Evolutionary conservation across 2,113 vertebrate species (phyloP), one percentile per base, ranked within the genome.

Genomic region (Scomber japonicus): DNA sequence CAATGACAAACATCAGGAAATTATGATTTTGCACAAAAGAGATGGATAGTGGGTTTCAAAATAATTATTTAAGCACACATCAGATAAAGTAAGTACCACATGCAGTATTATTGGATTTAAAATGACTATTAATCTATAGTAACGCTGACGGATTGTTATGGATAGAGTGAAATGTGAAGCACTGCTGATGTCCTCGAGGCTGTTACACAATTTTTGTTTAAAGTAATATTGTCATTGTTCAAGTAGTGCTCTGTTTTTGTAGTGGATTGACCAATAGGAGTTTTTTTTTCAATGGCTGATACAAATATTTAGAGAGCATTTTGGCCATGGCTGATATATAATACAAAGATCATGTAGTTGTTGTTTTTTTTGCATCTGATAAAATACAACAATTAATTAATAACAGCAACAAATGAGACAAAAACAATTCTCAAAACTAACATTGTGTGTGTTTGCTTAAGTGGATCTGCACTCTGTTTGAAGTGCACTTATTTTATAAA

Each of bases 1-100:
- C 64, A 75, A 67, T 73, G 63, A 86, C 70, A 75, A 87, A 60
- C 75, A 68, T 80, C 80, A 84, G 81, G 84, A 85, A 84, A 88
- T 82, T 77, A 68, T 76, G 3, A 65, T 72, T 75, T 81, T 81
- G 62, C 50, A 27, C 71, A 9, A 46, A 68, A 71, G 54, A 86
- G 78, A 89, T 66, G 63, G 57, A 24, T 1, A 35, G 21, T 40
- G 54, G 54, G 79, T 83, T 83, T 76, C 44, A 54, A 81, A 79
- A 80, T n/a, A 80, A 78, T 70, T 79, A 67, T 71, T 81, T 71
- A 69, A 71, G 35, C 79, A 62, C 79, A 71, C 60, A 85, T 86
- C 85, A 75, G 79, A 88, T 79, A 65, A 61, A 30, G 65, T 17
- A 51, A 70, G 66, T 1, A 19, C 61, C 64, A 63, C 56, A 48